Base-by-base conservation (phyloP, 2,888 invertebrate species). In the Drosophila testacea region DNA sequence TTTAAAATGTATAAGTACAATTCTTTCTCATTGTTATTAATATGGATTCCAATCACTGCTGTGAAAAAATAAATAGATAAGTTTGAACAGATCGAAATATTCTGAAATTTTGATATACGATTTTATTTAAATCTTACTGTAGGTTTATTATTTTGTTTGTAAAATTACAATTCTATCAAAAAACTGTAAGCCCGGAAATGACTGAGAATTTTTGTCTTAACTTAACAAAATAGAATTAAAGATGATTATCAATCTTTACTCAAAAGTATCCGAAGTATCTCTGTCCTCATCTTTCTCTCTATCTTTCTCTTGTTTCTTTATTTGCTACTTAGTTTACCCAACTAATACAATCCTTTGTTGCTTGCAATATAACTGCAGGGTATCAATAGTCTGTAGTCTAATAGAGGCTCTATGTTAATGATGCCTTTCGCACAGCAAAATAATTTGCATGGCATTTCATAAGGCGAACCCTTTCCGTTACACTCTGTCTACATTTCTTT, bases 401-500 rank as follows among this genome's bases (percentile, higher is more conserved):
- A 50, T 34, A 42, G 27, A 22, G 34, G 47, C 47, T 64, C 55
- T 69, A 77, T 77, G 80, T 66, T 80, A 79, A 79, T 77, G 80
- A 77, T 77, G 77, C 66, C 81, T 72, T 78, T 78, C 81, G 74
- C 81, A 70, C 79, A 78, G 74, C 68, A 3, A 70, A 79, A 81
- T 70, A 71, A 79, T 78, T 81, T 79, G 64, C 79, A 78, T 79
- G 81, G 46, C 61, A 67, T 63, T 70, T 46, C 47, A 66, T 39
- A 30, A 47, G 63, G n/a, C 62, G 28, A 72, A 73, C 70, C 77
- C 77, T 66, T 63, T 51, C 48, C 57, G 39, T 61, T 50, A 34
- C 38, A 39, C 65, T 65, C 30, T 47, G 73, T 77, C 61, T 55
- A 57, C 64, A 62, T 52, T 71, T 73, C 54, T 44, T 57, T 60